A percentile compares a stretch with the other conserved stretches of the same genome.
Evolutionary conservation across 1,140 invertebrate genomes (phyloP).

Genomic region (Drusus annulatus): DNA sequence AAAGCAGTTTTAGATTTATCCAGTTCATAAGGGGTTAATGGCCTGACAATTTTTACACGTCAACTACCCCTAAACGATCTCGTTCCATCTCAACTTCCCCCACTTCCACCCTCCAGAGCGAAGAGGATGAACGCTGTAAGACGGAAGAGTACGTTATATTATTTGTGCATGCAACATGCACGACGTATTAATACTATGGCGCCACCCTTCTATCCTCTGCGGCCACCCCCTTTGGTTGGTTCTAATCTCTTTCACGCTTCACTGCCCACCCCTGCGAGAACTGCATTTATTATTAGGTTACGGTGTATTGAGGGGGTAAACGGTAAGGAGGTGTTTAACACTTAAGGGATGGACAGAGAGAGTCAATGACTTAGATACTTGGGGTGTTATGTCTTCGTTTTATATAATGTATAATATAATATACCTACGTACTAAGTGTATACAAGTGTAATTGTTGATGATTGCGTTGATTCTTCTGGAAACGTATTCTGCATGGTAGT

Average conservation of each 20-base stretch:
- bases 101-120: background rate
- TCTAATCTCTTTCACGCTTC: conserved; percentile 56
- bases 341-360: conserved; percentile 10
- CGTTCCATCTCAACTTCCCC: conserved; percentile 5
- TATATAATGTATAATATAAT: too few relatives aligned
- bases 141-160: background rate
- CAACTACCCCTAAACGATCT: conserved; percentile 41
- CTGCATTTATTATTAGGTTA: conserved; percentile 55
- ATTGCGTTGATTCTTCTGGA: too few relatives aligned
- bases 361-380: background rate
- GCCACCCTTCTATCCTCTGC: background rate
- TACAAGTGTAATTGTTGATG: too few relatives aligned
- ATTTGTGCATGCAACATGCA: conserved; percentile 33
- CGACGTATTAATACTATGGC: conserved; percentile 31
- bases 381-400: too few relatives aligned
- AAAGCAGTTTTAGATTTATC: too few relatives aligned
- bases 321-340: conserved; percentile 17
- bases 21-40: conserved; percentile 3
- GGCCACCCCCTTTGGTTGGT: background rate
- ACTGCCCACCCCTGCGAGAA: conserved; percentile 46
- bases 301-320: conserved; percentile 29
- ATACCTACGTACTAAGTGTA: too few relatives aligned
- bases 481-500: too few relatives aligned
- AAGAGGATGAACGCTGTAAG: background rate
- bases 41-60: conserved; percentile 44